A percentile compares a stretch with the other conserved stretches of the same genome.
phyloP scores from a whole-genome alignment of 2,888 invertebrate species.

The Ochropleura leucogaster region DNA sequence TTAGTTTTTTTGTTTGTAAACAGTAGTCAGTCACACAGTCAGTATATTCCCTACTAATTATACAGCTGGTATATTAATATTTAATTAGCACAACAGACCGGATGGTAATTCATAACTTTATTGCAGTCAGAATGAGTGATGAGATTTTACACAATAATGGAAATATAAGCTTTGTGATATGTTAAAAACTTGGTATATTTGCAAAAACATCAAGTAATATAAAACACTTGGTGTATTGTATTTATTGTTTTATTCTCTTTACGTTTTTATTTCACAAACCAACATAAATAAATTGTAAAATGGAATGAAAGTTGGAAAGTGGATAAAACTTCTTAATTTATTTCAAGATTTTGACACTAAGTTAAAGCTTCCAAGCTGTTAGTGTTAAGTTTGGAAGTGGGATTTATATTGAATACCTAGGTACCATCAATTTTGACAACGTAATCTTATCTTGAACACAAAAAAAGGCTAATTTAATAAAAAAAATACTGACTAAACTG shows the following conservation, averaged over 20 bases:
- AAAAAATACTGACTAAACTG: background rate
- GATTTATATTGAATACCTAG: slow-evolving; percentile 16
- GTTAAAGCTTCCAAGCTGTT: background rate
- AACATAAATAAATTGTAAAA: background rate
- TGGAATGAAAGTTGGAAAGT: slow-evolving; percentile 1
- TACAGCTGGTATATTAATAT: background rate
- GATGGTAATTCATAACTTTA: slow-evolving; percentile 37
- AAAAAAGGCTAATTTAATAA: background rate
- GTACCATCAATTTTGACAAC: background rate
- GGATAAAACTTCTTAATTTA: slow-evolving; percentile 5
- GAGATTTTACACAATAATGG: slow-evolving; percentile 9
- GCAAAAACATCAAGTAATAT: background rate
- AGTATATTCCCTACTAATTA: background rate
- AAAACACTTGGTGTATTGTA: background rate
- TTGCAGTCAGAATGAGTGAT: slow-evolving; percentile 32
- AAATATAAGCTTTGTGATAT: slow-evolving; percentile 18
- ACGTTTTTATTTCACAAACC: background rate
- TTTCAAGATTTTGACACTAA: slow-evolving; percentile 21
- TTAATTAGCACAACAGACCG: slow-evolving; percentile 31
- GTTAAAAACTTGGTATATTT: slow-evolving; percentile 9
- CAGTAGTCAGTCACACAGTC: background rate
- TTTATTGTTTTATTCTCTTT: background rate
- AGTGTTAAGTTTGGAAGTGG: background rate
- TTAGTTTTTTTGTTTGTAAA: too few relatives aligned
- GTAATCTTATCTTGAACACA: background rate